Evolutionary conservation across 2,113 vertebrate genomes (phyloP), one percentile per base, ranked within the genome.

Genomic region (Pseudorasbora parva): DNA sequence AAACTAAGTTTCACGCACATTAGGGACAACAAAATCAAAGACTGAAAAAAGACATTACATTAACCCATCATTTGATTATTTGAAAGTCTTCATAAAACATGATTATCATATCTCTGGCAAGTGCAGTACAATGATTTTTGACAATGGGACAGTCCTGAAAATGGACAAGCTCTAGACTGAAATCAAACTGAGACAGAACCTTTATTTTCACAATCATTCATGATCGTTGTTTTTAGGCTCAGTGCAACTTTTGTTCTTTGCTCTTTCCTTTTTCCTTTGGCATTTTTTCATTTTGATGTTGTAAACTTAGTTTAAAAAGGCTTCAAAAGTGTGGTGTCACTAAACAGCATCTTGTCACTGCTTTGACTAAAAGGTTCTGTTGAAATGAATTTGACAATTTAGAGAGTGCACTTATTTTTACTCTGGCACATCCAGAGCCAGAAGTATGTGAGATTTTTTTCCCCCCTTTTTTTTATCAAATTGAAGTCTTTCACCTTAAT

Each of bases 391-490:
- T 85, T 75, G 62, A 37, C 41, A 80, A 59, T 83, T 72, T 57
- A 41, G 47, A 87, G 75, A 33, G 43, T 21, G 37, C 56, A 43
- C 14, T 33, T 43, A 8, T 78, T 79, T 64, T 51, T 78, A 62
- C 72, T 82, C 51, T 62, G 56, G 43, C 74, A 64, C 11, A 25
- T 69, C 76, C 10, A 75, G 23, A 62, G 60, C 25, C 69, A 72
- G 78, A 86, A 68, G 14, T 77, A 49, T 60, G 56, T 84, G 84
- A 79, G n/a, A n/a, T n/a, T n/a, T 89, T 87, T 84, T 83, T 15
- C 12, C 51, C 0, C n/a, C n/a, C n/a, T n/a, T n/a, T 17, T 54
- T 54, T 54, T 21, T 54, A 54, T 21, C 17, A 19, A 17, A 2
- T 2, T 54, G 19, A 19, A 49, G 62, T 68, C 79, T 74, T 59